phyloP scores from a whole-genome alignment of 2,888 invertebrate genomes.

The Aproaerema taeniolella region DNA sequence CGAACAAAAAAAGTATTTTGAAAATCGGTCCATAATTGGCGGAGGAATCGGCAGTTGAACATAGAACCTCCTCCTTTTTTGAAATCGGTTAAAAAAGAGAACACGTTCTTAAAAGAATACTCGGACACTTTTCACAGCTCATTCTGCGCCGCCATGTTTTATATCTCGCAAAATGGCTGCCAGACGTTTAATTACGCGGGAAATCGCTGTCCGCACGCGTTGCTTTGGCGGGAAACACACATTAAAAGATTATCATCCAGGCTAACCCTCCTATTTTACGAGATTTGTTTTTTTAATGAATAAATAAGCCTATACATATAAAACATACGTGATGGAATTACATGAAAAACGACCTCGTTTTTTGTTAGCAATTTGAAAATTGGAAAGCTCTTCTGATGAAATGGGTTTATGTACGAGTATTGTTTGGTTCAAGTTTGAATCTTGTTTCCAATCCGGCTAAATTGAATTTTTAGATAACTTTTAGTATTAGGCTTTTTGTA shows the following conservation, averaged over 20 bases:
- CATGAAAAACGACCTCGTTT: slow-evolving; percentile 2
- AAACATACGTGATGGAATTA: slow-evolving; percentile 11
- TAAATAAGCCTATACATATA: background rate
- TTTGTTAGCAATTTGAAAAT: slow-evolving; percentile 3
- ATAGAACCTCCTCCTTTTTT: no score
- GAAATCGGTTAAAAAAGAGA: no score
- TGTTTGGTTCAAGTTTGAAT: no score
- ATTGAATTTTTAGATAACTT: slow-evolving; percentile 11
- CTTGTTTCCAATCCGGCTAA: no score
- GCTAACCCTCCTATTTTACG: background rate
- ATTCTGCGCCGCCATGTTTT: slow-evolving; percentile 28
- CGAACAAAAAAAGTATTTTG: no score
- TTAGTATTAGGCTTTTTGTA: slow-evolving; percentile 4
- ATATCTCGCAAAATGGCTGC: slow-evolving; percentile 45
- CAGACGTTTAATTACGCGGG: slow-evolving; percentile 61
- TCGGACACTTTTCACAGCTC: slow-evolving; percentile 4
- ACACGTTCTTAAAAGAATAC: no score
- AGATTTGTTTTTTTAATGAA: slow-evolving; percentile 13
- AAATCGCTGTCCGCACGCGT: slow-evolving; percentile 28
- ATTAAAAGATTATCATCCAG: slow-evolving; percentile 7
- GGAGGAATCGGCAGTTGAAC: no score
- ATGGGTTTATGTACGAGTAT: background rate
- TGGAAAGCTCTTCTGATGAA: slow-evolving; percentile 12
- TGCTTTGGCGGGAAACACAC: slow-evolving; percentile 2
- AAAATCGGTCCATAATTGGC: no score